These are phyloP conservation scores for Paramormyrops kingsleyae DNA, from an alignment of 2,113 vertebrate species.

Conservation along the genomic window DNA sequence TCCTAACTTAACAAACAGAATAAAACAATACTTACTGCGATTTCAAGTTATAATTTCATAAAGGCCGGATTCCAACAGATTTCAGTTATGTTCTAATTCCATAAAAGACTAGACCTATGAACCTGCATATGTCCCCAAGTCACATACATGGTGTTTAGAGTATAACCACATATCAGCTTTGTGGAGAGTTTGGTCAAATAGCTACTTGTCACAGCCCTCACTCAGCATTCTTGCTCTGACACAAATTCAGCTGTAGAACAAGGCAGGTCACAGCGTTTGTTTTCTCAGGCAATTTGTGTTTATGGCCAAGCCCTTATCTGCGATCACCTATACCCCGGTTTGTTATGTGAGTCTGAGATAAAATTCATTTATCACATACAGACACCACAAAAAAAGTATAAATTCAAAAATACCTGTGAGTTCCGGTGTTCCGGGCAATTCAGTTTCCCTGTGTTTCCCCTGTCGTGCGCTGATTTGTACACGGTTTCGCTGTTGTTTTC, in stretches of 20 bases:
- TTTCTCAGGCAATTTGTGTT: not conserved
- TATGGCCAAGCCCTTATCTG: not conserved
- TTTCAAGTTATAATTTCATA: not conserved
- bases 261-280: not conserved
- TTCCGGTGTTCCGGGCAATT: no score
- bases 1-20: not conserved
- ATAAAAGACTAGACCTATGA: not conserved
- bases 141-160: not conserved
- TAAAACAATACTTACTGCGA: not conserved
- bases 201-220: not conserved
- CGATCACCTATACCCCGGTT: not conserved
- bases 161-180: not conserved
- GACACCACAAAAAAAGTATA: not conserved
- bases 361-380: not conserved
- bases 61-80: not conserved
- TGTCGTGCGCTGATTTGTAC: no score
- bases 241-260: not conserved
- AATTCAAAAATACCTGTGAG: not conserved
- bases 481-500: no score
- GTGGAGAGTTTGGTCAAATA: not conserved
- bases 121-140: not conserved
- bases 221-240: not conserved
- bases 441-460: no score
- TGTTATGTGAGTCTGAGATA: not conserved
- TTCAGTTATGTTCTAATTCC: not conserved